Evolutionary conservation across 2,797 vertebrate species (phyloP), one percentile per base, ranked within the genome.

Genomic region (Pangasius larnaudii): DNA sequence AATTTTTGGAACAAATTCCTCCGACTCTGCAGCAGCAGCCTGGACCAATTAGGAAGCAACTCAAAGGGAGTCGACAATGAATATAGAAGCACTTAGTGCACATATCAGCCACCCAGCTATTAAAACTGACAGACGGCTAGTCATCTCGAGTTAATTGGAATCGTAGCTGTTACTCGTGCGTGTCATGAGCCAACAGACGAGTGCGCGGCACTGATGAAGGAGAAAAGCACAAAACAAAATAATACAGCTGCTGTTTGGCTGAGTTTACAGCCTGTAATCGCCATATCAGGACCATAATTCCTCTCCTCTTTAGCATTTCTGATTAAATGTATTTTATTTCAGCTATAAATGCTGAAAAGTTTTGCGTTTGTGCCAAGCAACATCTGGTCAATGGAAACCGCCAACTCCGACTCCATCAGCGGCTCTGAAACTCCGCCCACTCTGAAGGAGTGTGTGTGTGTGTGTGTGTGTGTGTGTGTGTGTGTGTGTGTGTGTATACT

Each of bases 11-110:
- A 39, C 51, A 75, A 58, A 63, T 85, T 84, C 58, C 30, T 42
- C 74, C n/a, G 59, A 79, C 67, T 80, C 56, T 67, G 49, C 49
- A 63, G 72, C 82, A 88, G 58, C 67, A 88, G 87, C 39, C 69
- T 30, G 82, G 51, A 85, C 89, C 85, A 91, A 87, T 89, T 89
- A 89, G 74, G 58, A 53, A 36, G 30, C 59, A 63, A 88, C 71
- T 85, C 74, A 85, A 61, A 81, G 27, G 2, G 58, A 79, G 77
- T 42, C 14, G 88, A 85, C 77, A 42, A 46, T 7, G 4, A 65
- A 72, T 79, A 87, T 16, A 75, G 78, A 49, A 33, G 65, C 56
- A n/a, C 53, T 36, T 46, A 30, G 36, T 74, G 27, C 83, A 71
- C 63, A 85, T 65, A 88, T 72, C 86, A 72, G 63, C 53, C 22